Base-by-base conservation (phyloP, 1,140 invertebrate genomes). In the Drosophila bipectinata region DNA sequence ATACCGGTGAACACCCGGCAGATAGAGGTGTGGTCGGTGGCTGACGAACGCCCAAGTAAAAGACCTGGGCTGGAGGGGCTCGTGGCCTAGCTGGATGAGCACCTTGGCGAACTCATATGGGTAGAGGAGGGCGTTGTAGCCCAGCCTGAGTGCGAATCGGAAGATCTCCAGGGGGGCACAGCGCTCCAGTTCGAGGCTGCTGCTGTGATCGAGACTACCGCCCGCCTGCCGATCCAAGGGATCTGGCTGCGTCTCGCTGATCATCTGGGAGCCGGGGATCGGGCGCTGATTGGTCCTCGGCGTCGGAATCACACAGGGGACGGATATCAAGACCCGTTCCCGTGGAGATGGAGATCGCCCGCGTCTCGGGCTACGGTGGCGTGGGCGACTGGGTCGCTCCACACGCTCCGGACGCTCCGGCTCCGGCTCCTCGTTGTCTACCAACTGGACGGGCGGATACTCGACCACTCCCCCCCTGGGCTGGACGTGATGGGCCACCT, bases 41-140 rank as follows among this genome's bases (percentile, higher is more conserved):
- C 12, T 41, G 1, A 79, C n/a, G 32, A 79, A 28, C 12, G 55
- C 67, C 7, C 8, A 56, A 32, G 12, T 49, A 8, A 10, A 60
- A 2, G 51, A 12, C 0, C 28, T 5, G 0, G 76, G 41, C 6
- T 48, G 34, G 34, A 84, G 2, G 0, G 80, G 80, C n/a, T 84
- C 80, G 34, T 79, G 53, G 0, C 80, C 80, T 62, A 84, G 21
- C n/a, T 84, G 80, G 30, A 84, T 84, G 3, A 84, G 44, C 0
- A 77, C 10, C 48, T 76, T 84, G 12, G 81, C 81, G 6, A 77
- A 55, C 6, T 84, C 80, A 32, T 77, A 79, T 0, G 80, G 80
- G 59, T 84, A 68, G 14, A 79, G 44, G 0, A 84, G 9, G 0
- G 80, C 32, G 4, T 48, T 79, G 1, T 66, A 61, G 14, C 44